These are phyloP conservation scores for Pantherophis guttatus DNA, from an alignment of 2,113 vertebrate species.

Conservation along the genomic window DNA sequence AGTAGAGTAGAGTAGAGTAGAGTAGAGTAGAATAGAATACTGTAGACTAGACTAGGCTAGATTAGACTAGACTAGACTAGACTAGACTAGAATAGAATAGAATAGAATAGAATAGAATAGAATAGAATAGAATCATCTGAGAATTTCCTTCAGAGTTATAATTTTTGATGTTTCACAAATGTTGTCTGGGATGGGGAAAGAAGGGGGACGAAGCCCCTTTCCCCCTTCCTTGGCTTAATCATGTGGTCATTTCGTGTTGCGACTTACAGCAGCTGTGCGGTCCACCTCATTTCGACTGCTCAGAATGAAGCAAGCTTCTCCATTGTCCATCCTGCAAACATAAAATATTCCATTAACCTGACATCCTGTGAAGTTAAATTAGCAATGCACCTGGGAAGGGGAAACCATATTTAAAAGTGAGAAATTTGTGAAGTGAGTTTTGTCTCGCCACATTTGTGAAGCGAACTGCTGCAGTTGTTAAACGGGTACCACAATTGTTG, in stretches of 20 bases:
- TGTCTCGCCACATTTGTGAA: no score
- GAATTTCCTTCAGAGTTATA: neutral
- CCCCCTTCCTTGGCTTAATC: neutral
- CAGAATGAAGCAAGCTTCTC: conserved; percentile 84
- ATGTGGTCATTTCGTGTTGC: accelerated
- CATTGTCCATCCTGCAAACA: conserved; percentile 79
- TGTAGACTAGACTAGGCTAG: no score
- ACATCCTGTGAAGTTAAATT: neutral
- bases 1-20: no score
- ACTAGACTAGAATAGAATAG: no score
- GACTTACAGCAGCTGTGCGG: conserved; percentile 78
- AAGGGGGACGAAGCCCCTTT: accelerated
- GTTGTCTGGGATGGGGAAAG: neutral
- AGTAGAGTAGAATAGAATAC: no score
- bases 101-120: neutral
- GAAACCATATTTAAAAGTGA: neutral
- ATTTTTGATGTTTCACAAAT: neutral
- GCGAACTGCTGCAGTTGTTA: no score
- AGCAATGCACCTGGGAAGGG: neutral
- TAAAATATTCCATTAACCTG: neutral
- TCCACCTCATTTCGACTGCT: conserved; percentile 83
- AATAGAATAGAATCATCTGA: neutral
- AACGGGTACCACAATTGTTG: no score
- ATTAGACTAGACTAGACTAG: no score
- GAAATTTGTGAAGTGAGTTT: no score